phyloP scores from a whole-genome alignment of 2,797 vertebrate genomes.

The Propithecus perrieri region DNA sequence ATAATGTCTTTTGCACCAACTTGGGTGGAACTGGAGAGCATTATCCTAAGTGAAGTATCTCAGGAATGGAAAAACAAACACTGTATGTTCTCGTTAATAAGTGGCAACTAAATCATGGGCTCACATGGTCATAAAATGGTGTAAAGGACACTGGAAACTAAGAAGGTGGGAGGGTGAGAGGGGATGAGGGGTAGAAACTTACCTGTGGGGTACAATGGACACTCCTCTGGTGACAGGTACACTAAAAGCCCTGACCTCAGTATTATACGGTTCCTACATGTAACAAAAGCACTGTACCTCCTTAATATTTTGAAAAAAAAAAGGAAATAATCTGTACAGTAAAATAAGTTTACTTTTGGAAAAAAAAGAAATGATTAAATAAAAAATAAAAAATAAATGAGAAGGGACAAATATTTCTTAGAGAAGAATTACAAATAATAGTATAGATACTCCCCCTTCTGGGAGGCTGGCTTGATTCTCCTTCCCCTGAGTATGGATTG shows the following conservation, averaged over 20 bases:
- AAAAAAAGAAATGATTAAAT: neutral
- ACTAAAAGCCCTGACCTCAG: neutral
- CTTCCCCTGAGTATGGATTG: neutral
- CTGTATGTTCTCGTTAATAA: neutral
- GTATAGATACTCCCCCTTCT: neutral
- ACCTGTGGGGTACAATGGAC: neutral
- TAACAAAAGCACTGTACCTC: neutral
- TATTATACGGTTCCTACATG: neutral
- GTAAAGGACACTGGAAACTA: neutral
- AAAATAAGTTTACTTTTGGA: no score
- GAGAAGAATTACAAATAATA: neutral
- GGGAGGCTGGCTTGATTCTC: no score
- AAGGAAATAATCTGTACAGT: no score
- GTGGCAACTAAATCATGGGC: neutral
- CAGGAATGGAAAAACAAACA: neutral
- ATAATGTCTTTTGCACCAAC: neutral
- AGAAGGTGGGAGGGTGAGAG: neutral
- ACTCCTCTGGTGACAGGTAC: neutral
- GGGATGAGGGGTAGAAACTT: neutral
- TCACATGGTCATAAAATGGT: neutral
- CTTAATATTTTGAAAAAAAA: neutral
- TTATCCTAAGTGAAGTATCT: neutral
- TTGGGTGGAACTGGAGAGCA: neutral
- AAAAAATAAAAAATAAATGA: neutral
- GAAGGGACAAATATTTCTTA: neutral